Base-by-base conservation (phyloP, 2,888 invertebrate genomes). In the Pterostichus niger region DNA sequence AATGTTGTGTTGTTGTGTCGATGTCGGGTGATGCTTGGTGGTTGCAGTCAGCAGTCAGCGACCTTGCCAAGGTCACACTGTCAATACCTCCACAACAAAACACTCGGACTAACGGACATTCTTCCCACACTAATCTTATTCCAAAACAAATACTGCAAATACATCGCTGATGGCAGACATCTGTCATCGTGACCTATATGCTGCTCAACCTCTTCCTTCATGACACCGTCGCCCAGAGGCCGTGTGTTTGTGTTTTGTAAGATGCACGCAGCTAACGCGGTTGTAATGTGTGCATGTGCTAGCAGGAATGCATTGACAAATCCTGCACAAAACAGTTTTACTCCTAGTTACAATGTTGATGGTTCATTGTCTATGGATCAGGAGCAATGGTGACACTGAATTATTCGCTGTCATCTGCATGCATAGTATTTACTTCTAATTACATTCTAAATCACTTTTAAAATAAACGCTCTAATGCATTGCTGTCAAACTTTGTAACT, bases 351-450 rank as follows among this genome's bases (percentile, higher is more conserved):
- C 24, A 52, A 52, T 52, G n/a, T 52, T 52, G 52, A 13, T 13
- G 52, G 52, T 13, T 52, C 52, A 52, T 52, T 52, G 52, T 52
- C 13, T 52, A 52, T 52, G 52, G 52, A 52, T 52, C 13, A 52
- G 52, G 52, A 52, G 13, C 52, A 52, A 13, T 5, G 52, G 6
- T 52, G 52, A 52, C 52, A 52, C 10, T 52, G 52, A 52, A 52
- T 52, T 1, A 52, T 52, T 52, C 5, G 6, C 10, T 52, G 52
- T 40, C 40, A 40, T 40, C 6, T 40, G 40, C 40, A 40, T 40
- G 9, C 3, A 46, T 9, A 46, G 46, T 46, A 46, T 46, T 46
- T 40, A 40, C 40, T 40, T 40, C 40, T 40, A 40, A 40, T 40
- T 40, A 40, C 40, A 35, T 35, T 35, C n/a, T 35, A 35, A 35